These are phyloP conservation scores for Rhabdomys pumilio DNA, from an alignment of 2,797 vertebrate genomes.

Conservation along the genomic window DNA sequence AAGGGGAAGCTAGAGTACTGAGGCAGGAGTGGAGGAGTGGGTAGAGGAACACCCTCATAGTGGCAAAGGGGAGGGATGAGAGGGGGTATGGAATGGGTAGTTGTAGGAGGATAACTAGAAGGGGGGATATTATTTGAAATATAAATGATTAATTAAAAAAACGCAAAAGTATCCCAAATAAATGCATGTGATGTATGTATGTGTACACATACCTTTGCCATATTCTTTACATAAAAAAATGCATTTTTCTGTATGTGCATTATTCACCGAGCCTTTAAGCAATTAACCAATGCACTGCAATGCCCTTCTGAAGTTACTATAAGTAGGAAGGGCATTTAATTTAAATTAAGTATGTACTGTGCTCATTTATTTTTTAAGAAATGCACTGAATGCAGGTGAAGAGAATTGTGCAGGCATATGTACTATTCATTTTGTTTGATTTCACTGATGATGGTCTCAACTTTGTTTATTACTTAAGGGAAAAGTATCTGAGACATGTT, in stretches of 20 bases:
- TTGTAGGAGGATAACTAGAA: neutral
- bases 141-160: neutral
- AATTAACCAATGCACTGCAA: neutral
- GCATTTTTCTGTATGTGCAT: neutral
- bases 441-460: neutral
- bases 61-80: neutral
- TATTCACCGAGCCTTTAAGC: neutral
- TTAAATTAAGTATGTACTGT: neutral
- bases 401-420: neutral
- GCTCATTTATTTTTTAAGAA: neutral
- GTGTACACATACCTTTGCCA: neutral
- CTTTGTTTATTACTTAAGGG: slow-evolving; percentile 11
- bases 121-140: neutral
- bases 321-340: neutral
- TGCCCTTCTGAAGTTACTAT: neutral
- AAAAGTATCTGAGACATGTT: neutral
- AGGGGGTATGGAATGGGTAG: neutral
- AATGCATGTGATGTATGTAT: neutral
- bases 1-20: neutral
- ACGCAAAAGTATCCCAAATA: neutral
- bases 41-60: neutral
- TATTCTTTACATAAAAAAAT: neutral
- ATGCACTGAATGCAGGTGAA: neutral
- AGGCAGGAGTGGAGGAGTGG: neutral
- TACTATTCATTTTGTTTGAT: slow-evolving; percentile 13